Conservation (phyloP, 2,113 vertebrate species). For the Cyprinodon tularosa region DNA sequence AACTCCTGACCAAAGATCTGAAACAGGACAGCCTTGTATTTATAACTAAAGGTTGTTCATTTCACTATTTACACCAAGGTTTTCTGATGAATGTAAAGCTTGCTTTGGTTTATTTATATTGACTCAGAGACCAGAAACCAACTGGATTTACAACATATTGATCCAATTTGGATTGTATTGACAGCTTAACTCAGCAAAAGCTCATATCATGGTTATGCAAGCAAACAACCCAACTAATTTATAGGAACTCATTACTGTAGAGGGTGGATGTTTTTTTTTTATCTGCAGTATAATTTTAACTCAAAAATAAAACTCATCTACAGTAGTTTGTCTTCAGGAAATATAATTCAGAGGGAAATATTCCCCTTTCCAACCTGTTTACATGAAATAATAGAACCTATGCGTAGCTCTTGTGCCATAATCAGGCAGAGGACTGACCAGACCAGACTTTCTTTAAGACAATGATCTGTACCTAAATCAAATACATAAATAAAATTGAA, state of each 20-base stretch:
- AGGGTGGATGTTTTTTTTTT: background rate
- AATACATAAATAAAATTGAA: constrained; percentile 3
- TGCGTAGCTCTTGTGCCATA: constrained; percentile 18
- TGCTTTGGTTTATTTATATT: constrained; percentile 66
- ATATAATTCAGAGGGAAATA: constrained; percentile 29
- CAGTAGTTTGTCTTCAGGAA: no score
- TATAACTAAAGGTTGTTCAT: constrained; percentile 14
- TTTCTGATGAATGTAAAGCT: background rate
- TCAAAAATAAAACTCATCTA: background rate
- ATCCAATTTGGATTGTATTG: constrained; percentile 95
- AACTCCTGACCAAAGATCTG: background rate
- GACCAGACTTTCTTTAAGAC: background rate
- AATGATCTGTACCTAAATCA: background rate
- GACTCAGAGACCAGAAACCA: constrained; percentile 84
- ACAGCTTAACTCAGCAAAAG: constrained; percentile 73
- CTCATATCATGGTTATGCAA: background rate
- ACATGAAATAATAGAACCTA: constrained; percentile 22
- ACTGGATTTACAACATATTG: constrained; percentile 87
- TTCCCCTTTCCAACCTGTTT: constrained; percentile 42
- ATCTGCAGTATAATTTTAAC: constrained; percentile 33
- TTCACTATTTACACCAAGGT: constrained; percentile 5
- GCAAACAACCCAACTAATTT: background rate
- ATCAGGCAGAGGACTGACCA: background rate
- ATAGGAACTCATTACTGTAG: background rate
- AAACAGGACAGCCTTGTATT: background rate